Conservation (phyloP, 1,140 invertebrate genomes). For the Drosophila subobscura region DNA sequence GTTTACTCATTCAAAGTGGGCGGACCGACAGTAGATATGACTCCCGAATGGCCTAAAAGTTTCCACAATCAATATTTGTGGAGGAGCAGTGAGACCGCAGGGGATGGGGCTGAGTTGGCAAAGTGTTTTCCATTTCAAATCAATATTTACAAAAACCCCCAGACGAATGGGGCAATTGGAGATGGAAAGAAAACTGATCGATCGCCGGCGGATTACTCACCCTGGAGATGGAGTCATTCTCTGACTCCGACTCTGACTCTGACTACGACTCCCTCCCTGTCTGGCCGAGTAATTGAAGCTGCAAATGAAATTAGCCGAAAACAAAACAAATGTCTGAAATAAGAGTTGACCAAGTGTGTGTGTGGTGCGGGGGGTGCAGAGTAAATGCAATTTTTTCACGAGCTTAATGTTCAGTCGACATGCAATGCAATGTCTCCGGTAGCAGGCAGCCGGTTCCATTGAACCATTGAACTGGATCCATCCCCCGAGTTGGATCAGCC, state of each 20-base stretch:
- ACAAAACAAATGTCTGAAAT: slow-evolving; percentile 30
- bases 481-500: background rate
- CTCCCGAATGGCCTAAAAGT: slow-evolving; percentile 26
- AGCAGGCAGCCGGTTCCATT: background rate
- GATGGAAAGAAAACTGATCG: slow-evolving; percentile 15
- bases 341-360: no score
- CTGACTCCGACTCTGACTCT: background rate
- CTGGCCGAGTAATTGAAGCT: slow-evolving; percentile 50
- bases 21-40: slow-evolving; percentile 25
- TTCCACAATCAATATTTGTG: slow-evolving; percentile 22
- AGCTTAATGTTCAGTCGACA: slow-evolving; percentile 61
- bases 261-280: background rate
- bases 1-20: slow-evolving; percentile 40
- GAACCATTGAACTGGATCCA: background rate
- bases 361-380: background rate
- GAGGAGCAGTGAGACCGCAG: no score
- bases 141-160: slow-evolving; percentile 33
- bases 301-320: slow-evolving; percentile 55
- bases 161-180: slow-evolving; percentile 2
- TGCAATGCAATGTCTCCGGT: slow-evolving; percentile 37
- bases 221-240: no score
- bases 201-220: slow-evolving; percentile 37
- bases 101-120: slow-evolving; percentile 14
- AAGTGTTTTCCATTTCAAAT: slow-evolving; percentile 46
- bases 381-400: slow-evolving; percentile 27